Conservation (phyloP, 2,888 invertebrate species). For the Drosophila atroscutellata region DNA sequence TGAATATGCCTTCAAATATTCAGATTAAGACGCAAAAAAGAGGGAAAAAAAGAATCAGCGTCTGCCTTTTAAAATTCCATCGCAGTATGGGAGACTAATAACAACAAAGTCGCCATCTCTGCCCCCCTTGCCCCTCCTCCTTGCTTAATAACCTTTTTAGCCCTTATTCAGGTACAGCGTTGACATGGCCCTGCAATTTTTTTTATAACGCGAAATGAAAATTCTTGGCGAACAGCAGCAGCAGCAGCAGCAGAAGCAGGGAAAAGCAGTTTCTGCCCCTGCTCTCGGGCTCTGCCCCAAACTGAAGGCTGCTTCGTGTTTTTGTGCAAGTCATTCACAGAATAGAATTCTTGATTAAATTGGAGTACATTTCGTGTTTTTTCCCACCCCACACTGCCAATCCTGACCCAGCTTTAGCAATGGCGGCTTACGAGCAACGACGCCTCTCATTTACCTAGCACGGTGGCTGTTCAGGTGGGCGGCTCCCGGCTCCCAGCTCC, state of each 20-base stretch:
- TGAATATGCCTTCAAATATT: slow-evolving; percentile 3
- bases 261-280: slow-evolving; percentile 21
- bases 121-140: not conserved
- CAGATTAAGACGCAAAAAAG: not conserved
- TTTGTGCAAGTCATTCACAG: slow-evolving; percentile 80
- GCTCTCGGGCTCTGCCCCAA: slow-evolving; percentile 2
- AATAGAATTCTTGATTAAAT: slow-evolving; percentile 82
- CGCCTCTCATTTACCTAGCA: slow-evolving; percentile 62
- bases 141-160: slow-evolving; percentile 19
- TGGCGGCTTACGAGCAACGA: slow-evolving; percentile 53
- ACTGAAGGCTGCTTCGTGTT: slow-evolving; percentile 59
- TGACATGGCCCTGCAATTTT: slow-evolving; percentile 48
- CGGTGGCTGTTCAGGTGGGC: slow-evolving; percentile 58
- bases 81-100: slow-evolving; percentile 14
- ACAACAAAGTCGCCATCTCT: slow-evolving; percentile 30
- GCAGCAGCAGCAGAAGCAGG: slow-evolving; percentile 5
- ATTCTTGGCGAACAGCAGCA: slow-evolving; percentile 37
- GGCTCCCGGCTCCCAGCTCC: slow-evolving; percentile 19
- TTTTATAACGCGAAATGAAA: slow-evolving; percentile 61
- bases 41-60: not conserved
- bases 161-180: slow-evolving; percentile 37
- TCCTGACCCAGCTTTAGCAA: slow-evolving; percentile 11
- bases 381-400: slow-evolving; percentile 1
- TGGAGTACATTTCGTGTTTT: slow-evolving; percentile 79
- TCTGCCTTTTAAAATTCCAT: not conserved